Evolutionary conservation across 2,797 vertebrate genomes (phyloP).

Genomic region (Denticeps clupeoides): DNA sequence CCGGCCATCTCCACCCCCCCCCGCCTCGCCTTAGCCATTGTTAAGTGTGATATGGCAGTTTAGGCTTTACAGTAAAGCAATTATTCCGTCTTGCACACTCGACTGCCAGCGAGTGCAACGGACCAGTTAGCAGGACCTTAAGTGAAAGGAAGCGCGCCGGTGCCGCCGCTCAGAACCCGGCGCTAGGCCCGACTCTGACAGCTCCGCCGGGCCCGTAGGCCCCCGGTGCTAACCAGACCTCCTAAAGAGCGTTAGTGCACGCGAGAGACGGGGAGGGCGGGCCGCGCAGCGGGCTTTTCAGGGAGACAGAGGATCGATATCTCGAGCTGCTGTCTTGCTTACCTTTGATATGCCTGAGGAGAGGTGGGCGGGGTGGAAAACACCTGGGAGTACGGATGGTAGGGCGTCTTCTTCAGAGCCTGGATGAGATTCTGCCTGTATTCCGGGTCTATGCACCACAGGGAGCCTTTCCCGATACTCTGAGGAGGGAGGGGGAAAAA

Average conservation of each 20-base stretch:
- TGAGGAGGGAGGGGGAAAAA: slow-evolving; percentile 34
- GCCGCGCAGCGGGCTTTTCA: too few species aligned
- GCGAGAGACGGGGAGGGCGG: not conserved
- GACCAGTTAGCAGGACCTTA: slow-evolving; percentile 23
- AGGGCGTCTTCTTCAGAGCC: slow-evolving; percentile 98
- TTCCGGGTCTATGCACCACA: slow-evolving; percentile 73
- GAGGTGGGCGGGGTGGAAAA: slow-evolving; percentile 77
- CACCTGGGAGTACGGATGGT: slow-evolving; percentile 86
- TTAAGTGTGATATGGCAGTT: slow-evolving; percentile 27
- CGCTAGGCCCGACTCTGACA: slow-evolving; percentile 13
- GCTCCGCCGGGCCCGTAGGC: slow-evolving; percentile 2
- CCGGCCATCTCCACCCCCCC: not conserved
- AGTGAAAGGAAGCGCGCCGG: slow-evolving; percentile 16
- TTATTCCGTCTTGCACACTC: slow-evolving; percentile 24
- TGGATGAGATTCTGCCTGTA: slow-evolving; percentile 95
- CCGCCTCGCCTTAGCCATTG: slow-evolving; percentile 19
- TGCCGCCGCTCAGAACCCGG: slow-evolving; percentile 8
- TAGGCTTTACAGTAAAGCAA: slow-evolving; percentile 32
- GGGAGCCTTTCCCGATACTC: slow-evolving; percentile 70
- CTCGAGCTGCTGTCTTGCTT: slow-evolving; percentile 43
- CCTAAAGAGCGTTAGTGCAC: slow-evolving; percentile 14
- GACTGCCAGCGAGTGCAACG: slow-evolving; percentile 11
- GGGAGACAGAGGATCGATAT: too few species aligned
- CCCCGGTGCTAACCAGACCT: not conserved
- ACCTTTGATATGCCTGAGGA: slow-evolving; percentile 87